Conservation (phyloP, 2,888 invertebrate genomes). For the Drosophila stalkeri region DNA sequence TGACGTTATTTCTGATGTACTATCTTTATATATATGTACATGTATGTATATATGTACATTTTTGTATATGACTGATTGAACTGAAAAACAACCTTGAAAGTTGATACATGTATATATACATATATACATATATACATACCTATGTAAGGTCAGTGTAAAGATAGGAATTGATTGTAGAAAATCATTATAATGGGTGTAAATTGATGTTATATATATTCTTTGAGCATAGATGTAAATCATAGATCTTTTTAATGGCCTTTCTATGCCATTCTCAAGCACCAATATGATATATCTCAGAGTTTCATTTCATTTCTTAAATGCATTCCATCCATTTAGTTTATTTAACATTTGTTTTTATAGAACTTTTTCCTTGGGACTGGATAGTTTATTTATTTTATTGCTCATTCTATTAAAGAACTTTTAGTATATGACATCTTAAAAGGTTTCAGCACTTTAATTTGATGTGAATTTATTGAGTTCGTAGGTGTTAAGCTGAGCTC, state of each 20-base stretch:
- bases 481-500: conserved; percentile 26
- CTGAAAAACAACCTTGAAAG: background rate
- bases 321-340: background rate
- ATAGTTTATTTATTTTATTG: no score
- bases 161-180: background rate
- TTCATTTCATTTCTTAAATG: background rate
- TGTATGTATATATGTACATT: background rate
- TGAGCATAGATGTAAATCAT: no score
- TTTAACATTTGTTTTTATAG: background rate
- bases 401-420: no score
- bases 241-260: background rate
- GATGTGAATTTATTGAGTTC: conserved; percentile 11
- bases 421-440: background rate
- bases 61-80: background rate
- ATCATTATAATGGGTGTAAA: background rate
- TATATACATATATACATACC: background rate
- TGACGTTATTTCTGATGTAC: background rate
- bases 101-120: background rate
- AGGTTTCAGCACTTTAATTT: conserved; percentile 14
- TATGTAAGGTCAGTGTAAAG: background rate
- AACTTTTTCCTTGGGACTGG: background rate
- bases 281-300: background rate
- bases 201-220: background rate
- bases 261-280: background rate
- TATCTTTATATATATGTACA: background rate